Evolutionary conservation across 2,113 vertebrate genomes (phyloP).

Genomic region (Triplophysa tibetana): DNA sequence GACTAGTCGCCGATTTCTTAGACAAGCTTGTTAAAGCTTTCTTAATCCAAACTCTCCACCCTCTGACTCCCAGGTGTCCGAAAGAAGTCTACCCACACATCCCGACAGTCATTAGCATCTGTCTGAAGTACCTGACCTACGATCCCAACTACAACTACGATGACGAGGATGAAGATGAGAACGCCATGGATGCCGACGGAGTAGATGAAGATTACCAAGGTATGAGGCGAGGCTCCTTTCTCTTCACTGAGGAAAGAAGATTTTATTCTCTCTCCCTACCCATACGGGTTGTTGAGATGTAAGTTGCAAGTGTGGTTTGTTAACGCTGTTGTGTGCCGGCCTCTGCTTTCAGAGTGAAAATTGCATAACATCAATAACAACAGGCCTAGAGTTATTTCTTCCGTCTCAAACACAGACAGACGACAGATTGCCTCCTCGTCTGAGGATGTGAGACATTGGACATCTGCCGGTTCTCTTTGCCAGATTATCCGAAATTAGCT

Average conservation of each 20-base stretch:
- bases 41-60: neutral
- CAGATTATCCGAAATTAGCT: too few relatives aligned
- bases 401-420: neutral
- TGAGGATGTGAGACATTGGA: neutral
- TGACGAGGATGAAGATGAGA: constrained; percentile 98
- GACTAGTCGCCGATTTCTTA: too few relatives aligned
- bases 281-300: constrained; percentile 22
- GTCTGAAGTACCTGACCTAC: constrained; percentile 97
- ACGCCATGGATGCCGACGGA: constrained; percentile 96
- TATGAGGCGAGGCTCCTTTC: constrained; percentile 57
- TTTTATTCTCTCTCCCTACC: constrained; percentile 21
- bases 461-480: neutral
- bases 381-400: neutral
- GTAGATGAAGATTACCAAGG: constrained; percentile 98
- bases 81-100: constrained; percentile 99
- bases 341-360: constrained; percentile 4
- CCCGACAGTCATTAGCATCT: constrained; percentile 96
- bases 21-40: neutral
- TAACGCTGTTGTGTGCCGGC: constrained; percentile 4
- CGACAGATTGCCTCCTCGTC: too few relatives aligned
- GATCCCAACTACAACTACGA: constrained; percentile 99
- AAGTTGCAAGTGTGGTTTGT: constrained; percentile 16
- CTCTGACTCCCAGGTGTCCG: constrained; percentile 82
- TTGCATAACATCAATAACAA: neutral
- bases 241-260: constrained; percentile 20